Conservation (phyloP, 92 coral and sea anemone genomes). For the Porites rus region DNA sequence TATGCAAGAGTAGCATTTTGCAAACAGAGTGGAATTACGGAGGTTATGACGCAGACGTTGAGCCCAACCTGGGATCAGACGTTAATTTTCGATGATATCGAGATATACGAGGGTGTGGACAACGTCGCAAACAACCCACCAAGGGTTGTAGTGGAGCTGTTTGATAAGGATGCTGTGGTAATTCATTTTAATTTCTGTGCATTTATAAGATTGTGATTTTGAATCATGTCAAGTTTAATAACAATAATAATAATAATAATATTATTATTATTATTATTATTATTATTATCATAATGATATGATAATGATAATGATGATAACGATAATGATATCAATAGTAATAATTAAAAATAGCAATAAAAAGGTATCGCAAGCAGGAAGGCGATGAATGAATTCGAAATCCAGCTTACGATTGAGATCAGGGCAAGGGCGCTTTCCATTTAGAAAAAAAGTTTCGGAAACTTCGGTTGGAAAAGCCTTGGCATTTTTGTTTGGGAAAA, state of each 20-base stretch:
- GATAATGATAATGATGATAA: too few species aligned
- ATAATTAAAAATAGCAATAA: too few species aligned
- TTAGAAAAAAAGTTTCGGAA: too few species aligned
- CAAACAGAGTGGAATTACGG: conserved; percentile 78
- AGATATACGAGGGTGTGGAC: conserved; percentile 76
- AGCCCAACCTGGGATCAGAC: conserved; percentile 99
- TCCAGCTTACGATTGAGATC: too few species aligned
- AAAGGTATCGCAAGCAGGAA: too few species aligned
- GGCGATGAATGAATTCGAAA: too few species aligned
- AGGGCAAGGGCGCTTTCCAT: neutral
- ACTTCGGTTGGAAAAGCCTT: neutral
- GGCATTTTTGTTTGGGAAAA: neutral
- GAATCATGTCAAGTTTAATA: too few species aligned
- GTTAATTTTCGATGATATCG: conserved; percentile 83
- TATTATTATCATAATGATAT: too few species aligned
- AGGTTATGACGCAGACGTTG: conserved; percentile 74
- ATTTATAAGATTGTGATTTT: too few species aligned
- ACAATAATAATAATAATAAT: too few species aligned
- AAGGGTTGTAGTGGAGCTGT: conserved; percentile 83
- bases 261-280: too few species aligned
- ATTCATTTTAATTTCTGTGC: neutral
- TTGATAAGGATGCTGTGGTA: conserved; percentile 89
- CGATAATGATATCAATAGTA: too few species aligned
- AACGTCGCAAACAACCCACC: conserved; percentile 84
- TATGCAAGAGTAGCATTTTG: conserved; percentile 88